Evolutionary conservation across 2,888 invertebrate genomes (phyloP).

Genomic region (Opisthograptis luteolata): DNA sequence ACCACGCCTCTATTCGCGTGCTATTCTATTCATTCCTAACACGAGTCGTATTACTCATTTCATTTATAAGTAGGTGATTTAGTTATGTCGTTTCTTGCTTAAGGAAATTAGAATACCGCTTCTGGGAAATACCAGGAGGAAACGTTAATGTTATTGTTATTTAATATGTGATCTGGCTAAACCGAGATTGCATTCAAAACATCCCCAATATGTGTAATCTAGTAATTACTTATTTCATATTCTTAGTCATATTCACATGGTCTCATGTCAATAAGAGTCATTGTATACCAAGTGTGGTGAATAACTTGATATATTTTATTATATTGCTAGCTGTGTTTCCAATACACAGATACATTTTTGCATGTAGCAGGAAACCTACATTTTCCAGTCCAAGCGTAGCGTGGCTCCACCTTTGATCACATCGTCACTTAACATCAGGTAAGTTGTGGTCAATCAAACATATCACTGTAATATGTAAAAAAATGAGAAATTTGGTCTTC

Average conservation of each 20-base stretch:
- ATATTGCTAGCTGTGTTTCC: too few relatives aligned
- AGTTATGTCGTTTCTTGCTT: conserved; percentile 23
- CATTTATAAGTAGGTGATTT: conserved; percentile 28
- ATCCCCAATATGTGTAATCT: conserved; percentile 21
- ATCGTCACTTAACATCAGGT: too few relatives aligned
- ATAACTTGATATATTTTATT: too few relatives aligned
- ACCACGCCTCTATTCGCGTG: conserved; percentile 12
- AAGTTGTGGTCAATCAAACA: too few relatives aligned
- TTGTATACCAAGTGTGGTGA: too few relatives aligned
- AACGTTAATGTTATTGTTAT: conserved; percentile 2
- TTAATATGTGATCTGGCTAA: neutral
- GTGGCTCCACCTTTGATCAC: too few relatives aligned
- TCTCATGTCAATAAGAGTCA: too few relatives aligned
- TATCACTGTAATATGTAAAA: too few relatives aligned
- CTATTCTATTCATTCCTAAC: conserved; percentile 3
- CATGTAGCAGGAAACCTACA: too few relatives aligned
- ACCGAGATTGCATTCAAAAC: conserved; percentile 11
- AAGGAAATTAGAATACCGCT: conserved; percentile 32
- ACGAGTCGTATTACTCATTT: conserved; percentile 21
- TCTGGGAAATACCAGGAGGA: conserved; percentile 32
- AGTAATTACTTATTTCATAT: conserved; percentile 4
- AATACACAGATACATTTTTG: too few relatives aligned
- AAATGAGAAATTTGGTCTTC: too few relatives aligned
- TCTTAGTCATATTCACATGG: neutral
- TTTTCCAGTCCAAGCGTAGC: too few relatives aligned